Evolutionary conservation across 2,113 vertebrate genomes (phyloP).

Genomic region (Chloebia gouldiae): DNA sequence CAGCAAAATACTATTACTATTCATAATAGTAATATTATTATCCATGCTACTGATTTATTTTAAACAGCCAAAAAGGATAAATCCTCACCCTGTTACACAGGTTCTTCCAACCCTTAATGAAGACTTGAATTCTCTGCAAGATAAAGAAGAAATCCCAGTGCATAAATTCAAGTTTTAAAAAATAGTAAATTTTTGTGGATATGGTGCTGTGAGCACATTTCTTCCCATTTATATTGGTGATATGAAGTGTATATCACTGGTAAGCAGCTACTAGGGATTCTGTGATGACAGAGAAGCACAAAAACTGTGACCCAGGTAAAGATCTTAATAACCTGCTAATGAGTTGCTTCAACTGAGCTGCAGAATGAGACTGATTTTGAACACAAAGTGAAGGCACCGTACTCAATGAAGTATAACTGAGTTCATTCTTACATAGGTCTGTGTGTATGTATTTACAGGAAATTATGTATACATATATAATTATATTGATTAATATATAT

Average conservation of each 20-base stretch:
- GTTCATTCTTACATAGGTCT: background rate
- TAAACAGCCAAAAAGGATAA: background rate
- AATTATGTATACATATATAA: background rate
- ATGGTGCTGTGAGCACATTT: background rate
- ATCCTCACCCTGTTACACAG: background rate
- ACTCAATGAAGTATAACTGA: background rate
- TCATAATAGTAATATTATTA: background rate
- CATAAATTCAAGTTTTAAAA: background rate
- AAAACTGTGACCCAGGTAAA: background rate
- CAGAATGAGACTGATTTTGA: background rate
- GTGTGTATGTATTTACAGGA: background rate
- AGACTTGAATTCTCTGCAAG: background rate
- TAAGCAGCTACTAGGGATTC: background rate
- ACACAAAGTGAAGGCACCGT: background rate
- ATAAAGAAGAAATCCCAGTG: background rate
- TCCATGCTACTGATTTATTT: background rate
- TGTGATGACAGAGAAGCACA: background rate
- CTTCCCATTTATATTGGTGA: background rate
- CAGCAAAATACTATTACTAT: background rate
- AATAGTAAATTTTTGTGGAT: rapidly evolving
- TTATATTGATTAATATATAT: background rate
- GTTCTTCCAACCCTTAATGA: background rate
- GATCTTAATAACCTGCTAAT: background rate
- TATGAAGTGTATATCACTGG: background rate
- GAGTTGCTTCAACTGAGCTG: background rate